These are phyloP conservation scores for Pyrochroa serraticornis DNA, from an alignment of 2,888 invertebrate genomes.

Conservation along the genomic window DNA sequence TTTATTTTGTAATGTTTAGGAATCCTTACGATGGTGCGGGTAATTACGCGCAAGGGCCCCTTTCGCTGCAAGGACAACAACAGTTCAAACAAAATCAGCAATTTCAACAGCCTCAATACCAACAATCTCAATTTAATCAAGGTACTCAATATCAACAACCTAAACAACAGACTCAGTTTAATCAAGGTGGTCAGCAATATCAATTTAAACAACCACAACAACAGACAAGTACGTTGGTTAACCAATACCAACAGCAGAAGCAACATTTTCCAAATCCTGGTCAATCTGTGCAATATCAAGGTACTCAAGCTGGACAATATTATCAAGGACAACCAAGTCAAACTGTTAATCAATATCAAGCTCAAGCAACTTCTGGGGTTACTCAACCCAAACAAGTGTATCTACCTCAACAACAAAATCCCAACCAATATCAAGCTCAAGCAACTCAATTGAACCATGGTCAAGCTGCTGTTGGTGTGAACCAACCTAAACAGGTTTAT, in stretches of 20 bases:
- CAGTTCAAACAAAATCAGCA: constrained; percentile 18
- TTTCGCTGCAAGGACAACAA: constrained; percentile 30
- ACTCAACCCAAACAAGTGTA: no score
- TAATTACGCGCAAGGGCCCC: constrained; percentile 42
- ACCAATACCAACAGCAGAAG: constrained; percentile 25
- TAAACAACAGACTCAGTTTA: constrained; percentile 6
- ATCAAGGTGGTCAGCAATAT: constrained; percentile 15
- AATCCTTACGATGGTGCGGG: constrained; percentile 44
- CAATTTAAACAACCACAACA: constrained; percentile 6
- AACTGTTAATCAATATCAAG: constrained; percentile 5
- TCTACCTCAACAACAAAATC: no score
- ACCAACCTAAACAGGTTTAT: constrained; percentile 16
- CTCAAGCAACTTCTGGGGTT: no score
- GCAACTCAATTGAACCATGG: neutral
- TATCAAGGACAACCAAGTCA: constrained; percentile 24
- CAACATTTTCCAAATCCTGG: constrained; percentile 30
- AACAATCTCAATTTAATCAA: constrained; percentile 22
- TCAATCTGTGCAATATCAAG: constrained; percentile 30
- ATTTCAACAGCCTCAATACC: constrained; percentile 25
- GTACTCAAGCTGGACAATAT: constrained; percentile 20
- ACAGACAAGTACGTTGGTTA: constrained; percentile 6
- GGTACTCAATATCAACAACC: constrained; percentile 13
- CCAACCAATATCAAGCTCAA: neutral
- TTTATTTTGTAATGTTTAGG: constrained; percentile 19
- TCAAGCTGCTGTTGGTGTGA: constrained; percentile 27